Percentiles rank a stretch among this genome's conserved stretches.
These are phyloP conservation scores for Micromesistius poutassou DNA, from an alignment of 2,797 vertebrate species.

Conservation along the genomic window DNA sequence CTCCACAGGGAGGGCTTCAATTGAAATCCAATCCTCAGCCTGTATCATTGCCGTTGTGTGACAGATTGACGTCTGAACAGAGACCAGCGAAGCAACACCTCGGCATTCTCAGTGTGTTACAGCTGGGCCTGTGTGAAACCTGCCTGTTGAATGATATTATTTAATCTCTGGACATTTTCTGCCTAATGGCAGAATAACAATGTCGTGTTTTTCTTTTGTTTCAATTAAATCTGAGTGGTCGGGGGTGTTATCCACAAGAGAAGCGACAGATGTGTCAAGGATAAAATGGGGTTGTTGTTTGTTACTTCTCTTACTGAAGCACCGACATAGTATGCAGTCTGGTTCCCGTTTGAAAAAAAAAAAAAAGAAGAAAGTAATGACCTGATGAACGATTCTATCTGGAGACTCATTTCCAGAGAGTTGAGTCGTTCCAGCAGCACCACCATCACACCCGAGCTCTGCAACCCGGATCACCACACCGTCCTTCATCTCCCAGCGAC, in stretches of 20 bases:
- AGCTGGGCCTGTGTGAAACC: neutral
- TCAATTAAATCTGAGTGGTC: neutral
- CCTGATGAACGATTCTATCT: neutral
- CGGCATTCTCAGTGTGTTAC: neutral
- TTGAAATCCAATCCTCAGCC: neutral
- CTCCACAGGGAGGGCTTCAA: neutral
- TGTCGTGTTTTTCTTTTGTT: neutral
- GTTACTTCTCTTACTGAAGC: neutral
- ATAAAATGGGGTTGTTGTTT: neutral
- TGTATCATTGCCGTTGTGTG: neutral
- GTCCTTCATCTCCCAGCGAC: neutral
- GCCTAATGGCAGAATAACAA: neutral
- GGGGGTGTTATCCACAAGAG: neutral
- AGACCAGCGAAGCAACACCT: neutral
- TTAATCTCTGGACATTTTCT: neutral
- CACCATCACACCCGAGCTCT: neutral
- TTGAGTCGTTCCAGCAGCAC: neutral
- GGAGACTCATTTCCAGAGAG: neutral
- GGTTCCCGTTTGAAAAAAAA: neutral
- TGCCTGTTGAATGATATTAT: neutral
- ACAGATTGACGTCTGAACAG: neutral
- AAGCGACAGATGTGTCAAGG: neutral
- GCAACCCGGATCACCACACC: neutral
- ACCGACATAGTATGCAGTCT: neutral
- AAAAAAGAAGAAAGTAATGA: neutral